A percentile compares a stretch with the other conserved stretches of the same genome.
These are phyloP conservation scores for Odontomyia ornata DNA, from an alignment of 2,888 invertebrate species.

Conservation along the genomic window DNA sequence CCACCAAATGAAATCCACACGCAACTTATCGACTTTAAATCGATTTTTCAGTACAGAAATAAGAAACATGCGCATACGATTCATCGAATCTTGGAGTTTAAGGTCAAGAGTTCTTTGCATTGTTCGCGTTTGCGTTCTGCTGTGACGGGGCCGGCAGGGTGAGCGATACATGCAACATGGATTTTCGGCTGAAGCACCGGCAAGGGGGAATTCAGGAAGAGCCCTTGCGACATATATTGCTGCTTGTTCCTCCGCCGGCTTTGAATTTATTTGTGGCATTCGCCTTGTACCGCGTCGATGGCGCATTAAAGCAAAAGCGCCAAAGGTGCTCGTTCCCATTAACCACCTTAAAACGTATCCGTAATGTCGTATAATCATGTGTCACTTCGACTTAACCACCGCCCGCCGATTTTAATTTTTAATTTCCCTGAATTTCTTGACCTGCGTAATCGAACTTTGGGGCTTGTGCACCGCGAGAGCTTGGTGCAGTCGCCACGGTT, in stretches of 20 bases:
- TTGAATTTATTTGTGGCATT: conserved; percentile 36
- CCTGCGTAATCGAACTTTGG: conserved; percentile 34
- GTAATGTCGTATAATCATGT: conserved; percentile 40
- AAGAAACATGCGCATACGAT: conserved; percentile 42
- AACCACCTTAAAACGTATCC: conserved; percentile 32
- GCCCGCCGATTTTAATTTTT: conserved; percentile 42
- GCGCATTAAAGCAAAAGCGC: conserved; percentile 4
- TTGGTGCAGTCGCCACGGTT: not conserved
- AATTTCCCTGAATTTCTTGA: conserved; percentile 43
- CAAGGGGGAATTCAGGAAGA: not conserved
- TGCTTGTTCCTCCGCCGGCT: conserved; percentile 15
- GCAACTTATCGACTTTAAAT: conserved; percentile 43
- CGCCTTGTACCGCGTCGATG: conserved; percentile 14
- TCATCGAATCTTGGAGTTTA: conserved; percentile 39
- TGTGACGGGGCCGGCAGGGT: conserved; percentile 2
- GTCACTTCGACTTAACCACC: conserved; percentile 39
- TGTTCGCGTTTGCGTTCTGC: conserved; percentile 22
- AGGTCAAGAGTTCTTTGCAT: conserved; percentile 45
- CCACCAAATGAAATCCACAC: conserved; percentile 41
- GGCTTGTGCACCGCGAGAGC: conserved; percentile 1
- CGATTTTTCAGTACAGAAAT: conserved; percentile 26
- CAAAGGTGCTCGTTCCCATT: conserved; percentile 23
- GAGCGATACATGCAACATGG: conserved; percentile 33
- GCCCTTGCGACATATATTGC: not conserved
- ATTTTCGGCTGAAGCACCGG: not conserved